A percentile compares a stretch with the other conserved stretches of the same genome.
phyloP scores from a whole-genome alignment of 2,797 vertebrate genomes.

The Glyptemys insculpta region DNA sequence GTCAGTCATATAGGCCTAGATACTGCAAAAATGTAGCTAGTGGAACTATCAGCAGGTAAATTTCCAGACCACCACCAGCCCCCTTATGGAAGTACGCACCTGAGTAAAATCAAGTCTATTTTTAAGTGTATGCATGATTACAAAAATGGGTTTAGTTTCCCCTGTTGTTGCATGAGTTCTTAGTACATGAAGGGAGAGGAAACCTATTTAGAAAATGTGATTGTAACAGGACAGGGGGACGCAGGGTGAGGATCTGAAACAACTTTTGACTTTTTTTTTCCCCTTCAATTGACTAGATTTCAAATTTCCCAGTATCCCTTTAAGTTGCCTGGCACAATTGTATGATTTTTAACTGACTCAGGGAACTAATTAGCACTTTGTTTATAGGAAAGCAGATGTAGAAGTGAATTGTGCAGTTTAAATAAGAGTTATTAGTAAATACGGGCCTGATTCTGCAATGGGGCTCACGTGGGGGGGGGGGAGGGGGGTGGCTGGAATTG shows the following conservation, averaged over 20 bases:
- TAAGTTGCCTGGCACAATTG: conserved; percentile 58
- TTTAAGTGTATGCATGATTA: not conserved
- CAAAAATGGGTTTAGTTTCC: not conserved
- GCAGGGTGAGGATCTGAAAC: not conserved
- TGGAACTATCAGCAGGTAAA: not conserved
- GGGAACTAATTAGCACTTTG: conserved; percentile 66
- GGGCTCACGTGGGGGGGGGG: not conserved
- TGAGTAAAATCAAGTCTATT: not conserved
- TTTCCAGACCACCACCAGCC: not conserved
- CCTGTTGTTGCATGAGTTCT: not conserved
- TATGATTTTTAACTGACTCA: conserved; percentile 60
- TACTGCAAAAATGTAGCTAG: conserved; percentile 9
- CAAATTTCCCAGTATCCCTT: conserved; percentile 52
- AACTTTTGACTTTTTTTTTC: not conserved
- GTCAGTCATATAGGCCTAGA: not conserved
- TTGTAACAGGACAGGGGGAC: not conserved
- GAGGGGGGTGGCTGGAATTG: not conserved
- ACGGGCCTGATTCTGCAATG: conserved; percentile 17
- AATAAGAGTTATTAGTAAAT: conserved; percentile 66
- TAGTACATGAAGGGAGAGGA: not conserved
- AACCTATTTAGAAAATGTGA: not conserved
- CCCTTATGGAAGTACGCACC: not conserved
- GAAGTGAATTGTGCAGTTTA: conserved; percentile 65
- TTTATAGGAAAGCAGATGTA: conserved; percentile 73
- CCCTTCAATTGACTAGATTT: conserved; percentile 27